phyloP scores from a whole-genome alignment of 2,888 invertebrate genomes.

The Pycnomerus fuliginosus region DNA sequence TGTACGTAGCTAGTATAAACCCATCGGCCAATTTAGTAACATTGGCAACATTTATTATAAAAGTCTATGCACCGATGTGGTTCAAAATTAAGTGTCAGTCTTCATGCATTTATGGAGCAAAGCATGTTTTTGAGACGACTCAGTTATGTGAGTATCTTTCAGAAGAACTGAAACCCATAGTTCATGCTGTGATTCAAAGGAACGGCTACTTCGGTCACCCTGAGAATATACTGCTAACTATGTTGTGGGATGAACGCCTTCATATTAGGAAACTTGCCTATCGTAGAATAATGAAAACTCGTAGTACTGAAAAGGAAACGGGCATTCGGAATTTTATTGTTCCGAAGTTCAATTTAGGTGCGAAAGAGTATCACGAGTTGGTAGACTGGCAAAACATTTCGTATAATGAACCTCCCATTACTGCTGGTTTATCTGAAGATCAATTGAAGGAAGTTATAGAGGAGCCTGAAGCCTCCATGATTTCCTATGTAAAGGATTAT shows the following conservation, averaged over 20 bases:
- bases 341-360: not conserved
- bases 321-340: not conserved
- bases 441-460: not conserved
- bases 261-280: not conserved
- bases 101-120: slow-evolving; percentile 6
- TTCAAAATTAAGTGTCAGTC: slow-evolving; percentile 18
- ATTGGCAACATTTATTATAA: slow-evolving; percentile 20
- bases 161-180: not conserved
- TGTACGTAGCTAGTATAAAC: slow-evolving; percentile 20
- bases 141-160: not conserved
- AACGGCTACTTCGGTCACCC: not conserved
- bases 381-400: not conserved
- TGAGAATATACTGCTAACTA: not conserved
- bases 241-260: not conserved
- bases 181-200: not conserved
- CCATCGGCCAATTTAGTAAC: slow-evolving; percentile 15
- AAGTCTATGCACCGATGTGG: slow-evolving; percentile 29
- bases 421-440: not conserved
- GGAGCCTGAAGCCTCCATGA: not conserved
- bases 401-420: not conserved
- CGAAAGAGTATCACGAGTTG: not conserved
- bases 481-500: slow-evolving; percentile 1
- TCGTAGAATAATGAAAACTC: not conserved
- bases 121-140: slow-evolving; percentile 3
- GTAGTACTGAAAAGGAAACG: not conserved